Evolutionary conservation across 2,113 vertebrate genomes (phyloP).

Genomic region (Gambusia affinis): DNA sequence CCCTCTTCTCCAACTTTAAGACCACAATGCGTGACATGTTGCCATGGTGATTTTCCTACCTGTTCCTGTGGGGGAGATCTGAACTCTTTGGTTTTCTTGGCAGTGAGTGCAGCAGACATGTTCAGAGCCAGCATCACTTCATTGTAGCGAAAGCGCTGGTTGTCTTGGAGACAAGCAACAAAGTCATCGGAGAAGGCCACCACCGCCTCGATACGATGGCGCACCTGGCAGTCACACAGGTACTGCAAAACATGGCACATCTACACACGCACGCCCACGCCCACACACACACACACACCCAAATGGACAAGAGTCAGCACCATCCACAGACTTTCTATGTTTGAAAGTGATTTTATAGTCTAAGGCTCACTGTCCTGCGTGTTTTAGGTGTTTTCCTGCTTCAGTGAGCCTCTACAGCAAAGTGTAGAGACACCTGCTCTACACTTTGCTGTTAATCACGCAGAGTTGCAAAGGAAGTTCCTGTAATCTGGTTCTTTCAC

Average conservation of each 20-base stretch:
- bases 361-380: too few species aligned
- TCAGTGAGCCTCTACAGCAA: too few species aligned
- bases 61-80: constrained; percentile 95
- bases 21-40: too few species aligned
- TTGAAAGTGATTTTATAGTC: too few species aligned
- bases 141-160: constrained; percentile 95
- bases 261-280: constrained; percentile 62
- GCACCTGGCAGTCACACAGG: constrained; percentile 94
- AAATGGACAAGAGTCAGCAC: too few species aligned
- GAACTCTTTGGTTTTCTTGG: constrained; percentile 96
- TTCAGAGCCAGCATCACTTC: constrained; percentile 98
- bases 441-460: too few species aligned
- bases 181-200: constrained; percentile 97
- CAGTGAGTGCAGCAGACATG: constrained; percentile 96
- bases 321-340: too few species aligned
- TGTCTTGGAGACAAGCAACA: constrained; percentile 93
- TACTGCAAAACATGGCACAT: constrained; percentile 97
- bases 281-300: neutral
- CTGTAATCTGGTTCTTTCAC: too few species aligned
- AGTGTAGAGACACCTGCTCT: too few species aligned
- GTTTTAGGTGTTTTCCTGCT: too few species aligned
- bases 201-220: constrained; percentile 94
- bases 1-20: too few species aligned
- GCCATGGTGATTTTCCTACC: constrained; percentile 70
- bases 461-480: too few species aligned